Evolutionary conservation across 2,113 vertebrate species (phyloP).

Genomic region (Scomber japonicus): DNA sequence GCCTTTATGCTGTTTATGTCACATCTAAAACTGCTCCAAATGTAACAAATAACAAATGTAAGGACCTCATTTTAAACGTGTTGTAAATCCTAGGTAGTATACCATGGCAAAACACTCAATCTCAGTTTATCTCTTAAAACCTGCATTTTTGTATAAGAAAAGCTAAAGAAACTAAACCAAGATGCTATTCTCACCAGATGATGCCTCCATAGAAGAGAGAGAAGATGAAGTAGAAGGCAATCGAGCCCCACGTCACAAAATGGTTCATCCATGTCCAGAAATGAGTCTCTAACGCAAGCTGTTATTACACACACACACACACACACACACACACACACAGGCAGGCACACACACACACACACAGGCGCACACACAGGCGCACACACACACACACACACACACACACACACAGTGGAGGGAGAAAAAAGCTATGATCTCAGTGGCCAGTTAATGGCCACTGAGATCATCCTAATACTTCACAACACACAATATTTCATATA

Average conservation of each 20-base stretch:
- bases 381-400: constrained; percentile 23
- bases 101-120: too few relatives aligned
- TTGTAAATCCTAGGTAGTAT: too few relatives aligned
- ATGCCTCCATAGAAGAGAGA: constrained; percentile 98
- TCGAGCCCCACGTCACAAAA: constrained; percentile 99
- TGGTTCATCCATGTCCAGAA: constrained; percentile 99
- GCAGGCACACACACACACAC: neutral
- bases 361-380: constrained; percentile 22
- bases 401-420: constrained; percentile 18
- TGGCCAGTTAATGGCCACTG: constrained; percentile 40
- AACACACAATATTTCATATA: constrained; percentile 26
- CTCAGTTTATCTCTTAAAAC: too few relatives aligned
- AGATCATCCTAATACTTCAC: constrained; percentile 52
- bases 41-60: too few relatives aligned
- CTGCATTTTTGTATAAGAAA: too few relatives aligned
- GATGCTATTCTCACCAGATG: constrained; percentile 90
- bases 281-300: constrained; percentile 98
- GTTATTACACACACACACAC: constrained; percentile 44
- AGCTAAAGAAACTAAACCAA: neutral
- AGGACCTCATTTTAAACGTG: neutral
- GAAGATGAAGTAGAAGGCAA: constrained; percentile 98
- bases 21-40: neutral
- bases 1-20: too few relatives aligned
- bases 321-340: neutral
- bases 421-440: too few relatives aligned